These are phyloP conservation scores for Luffia ferchaultella DNA, from an alignment of 2,888 invertebrate species.

Conservation along the genomic window DNA sequence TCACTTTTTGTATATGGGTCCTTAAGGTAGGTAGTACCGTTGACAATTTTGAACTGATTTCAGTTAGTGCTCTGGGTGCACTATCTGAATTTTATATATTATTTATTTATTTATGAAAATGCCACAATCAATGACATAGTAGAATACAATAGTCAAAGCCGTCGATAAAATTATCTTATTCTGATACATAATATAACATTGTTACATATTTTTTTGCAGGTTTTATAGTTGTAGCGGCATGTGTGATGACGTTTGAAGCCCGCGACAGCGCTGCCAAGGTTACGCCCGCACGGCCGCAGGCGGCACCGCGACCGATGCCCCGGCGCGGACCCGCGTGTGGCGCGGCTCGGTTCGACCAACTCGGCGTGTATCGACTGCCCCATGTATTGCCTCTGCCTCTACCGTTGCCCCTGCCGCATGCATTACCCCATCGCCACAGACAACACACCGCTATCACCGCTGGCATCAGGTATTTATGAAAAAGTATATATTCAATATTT, in stretches of 20 bases:
- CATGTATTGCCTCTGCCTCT: constrained; percentile 48
- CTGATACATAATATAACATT: not conserved
- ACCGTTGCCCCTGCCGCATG: constrained; percentile 48
- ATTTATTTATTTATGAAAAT: too few relatives aligned
- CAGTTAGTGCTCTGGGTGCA: too few relatives aligned
- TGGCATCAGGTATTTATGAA: constrained; percentile 34
- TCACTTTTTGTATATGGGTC: too few relatives aligned
- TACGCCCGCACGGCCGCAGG: constrained; percentile 75
- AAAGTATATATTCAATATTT: constrained; percentile 6
- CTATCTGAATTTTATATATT: too few relatives aligned
- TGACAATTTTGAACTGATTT: too few relatives aligned
- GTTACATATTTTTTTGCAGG: constrained; percentile 49
- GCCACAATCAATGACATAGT: too few relatives aligned
- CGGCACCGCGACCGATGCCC: constrained; percentile 57
- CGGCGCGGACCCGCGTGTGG: constrained; percentile 53
- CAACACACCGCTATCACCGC: constrained; percentile 22
- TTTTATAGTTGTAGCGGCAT: constrained; percentile 95
- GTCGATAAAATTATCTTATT: not conserved
- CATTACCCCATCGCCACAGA: constrained; percentile 36
- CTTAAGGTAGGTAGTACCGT: too few relatives aligned
- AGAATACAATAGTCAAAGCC: too few relatives aligned
- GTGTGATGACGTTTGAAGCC: constrained; percentile 98
- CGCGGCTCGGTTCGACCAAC: constrained; percentile 69
- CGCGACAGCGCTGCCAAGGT: constrained; percentile 94
- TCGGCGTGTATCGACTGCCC: constrained; percentile 73